These are phyloP conservation scores for Rhabdornis inornatus DNA, from an alignment of 2,113 vertebrate genomes.

Conservation along the genomic window DNA sequence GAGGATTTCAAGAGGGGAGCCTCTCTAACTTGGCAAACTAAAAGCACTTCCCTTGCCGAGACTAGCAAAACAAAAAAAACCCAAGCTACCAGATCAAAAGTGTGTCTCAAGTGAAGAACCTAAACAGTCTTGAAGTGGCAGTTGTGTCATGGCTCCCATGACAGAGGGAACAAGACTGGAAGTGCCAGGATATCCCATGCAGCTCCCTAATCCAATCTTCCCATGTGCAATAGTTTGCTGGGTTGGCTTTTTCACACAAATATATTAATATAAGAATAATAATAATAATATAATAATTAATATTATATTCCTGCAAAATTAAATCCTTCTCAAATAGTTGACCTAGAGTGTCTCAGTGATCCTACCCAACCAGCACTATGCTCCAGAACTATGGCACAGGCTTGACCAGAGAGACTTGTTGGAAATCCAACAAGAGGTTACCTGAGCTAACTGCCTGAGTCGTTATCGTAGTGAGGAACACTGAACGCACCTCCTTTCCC, in stretches of 20 bases:
- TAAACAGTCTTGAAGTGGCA: neutral
- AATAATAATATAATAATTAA: neutral
- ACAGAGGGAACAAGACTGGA: neutral
- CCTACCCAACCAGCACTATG: neutral
- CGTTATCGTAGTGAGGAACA: neutral
- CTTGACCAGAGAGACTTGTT: neutral
- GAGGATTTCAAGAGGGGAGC: neutral
- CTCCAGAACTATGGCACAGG: neutral
- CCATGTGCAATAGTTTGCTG: neutral
- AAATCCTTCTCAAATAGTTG: neutral
- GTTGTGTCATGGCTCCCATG: neutral
- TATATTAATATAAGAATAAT: neutral
- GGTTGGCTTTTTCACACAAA: neutral
- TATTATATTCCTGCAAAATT: neutral
- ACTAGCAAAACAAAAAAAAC: neutral
- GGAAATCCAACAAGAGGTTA: neutral
- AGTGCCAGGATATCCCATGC: neutral
- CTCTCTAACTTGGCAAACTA: neutral
- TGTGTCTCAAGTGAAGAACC: neutral
- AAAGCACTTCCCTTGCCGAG: neutral
- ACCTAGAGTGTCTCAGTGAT: neutral
- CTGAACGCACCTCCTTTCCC: neutral
- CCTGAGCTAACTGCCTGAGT: neutral
- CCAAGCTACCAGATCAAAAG: neutral
- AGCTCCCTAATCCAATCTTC: neutral